Conservation (phyloP, 2,113 vertebrate genomes). For the Lichenostomus cassidix region DNA sequence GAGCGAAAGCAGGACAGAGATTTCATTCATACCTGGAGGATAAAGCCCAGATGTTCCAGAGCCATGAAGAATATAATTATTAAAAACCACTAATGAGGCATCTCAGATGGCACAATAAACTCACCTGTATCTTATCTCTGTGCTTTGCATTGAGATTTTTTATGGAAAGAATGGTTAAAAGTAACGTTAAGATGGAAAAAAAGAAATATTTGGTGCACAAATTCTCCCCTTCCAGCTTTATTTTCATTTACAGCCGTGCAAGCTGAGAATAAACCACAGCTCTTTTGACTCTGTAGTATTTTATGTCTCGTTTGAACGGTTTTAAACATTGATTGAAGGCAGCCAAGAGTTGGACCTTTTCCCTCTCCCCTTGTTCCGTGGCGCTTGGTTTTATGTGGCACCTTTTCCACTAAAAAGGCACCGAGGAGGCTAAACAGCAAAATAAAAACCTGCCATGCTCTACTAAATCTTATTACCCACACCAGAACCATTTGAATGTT, state of each 20-base stretch:
- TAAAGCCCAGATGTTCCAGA: not conserved
- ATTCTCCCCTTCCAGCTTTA: not conserved
- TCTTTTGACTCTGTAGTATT: not conserved
- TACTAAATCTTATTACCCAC: slow-evolving; percentile 36
- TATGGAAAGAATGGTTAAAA: not conserved
- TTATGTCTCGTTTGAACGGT: not conserved
- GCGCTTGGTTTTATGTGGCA: not conserved
- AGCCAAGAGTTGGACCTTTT: not conserved
- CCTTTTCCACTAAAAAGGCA: not conserved
- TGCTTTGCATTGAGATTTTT: not conserved
- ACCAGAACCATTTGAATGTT: not conserved
- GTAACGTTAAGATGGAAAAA: not conserved
- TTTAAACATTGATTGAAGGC: not conserved
- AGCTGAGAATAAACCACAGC: not conserved
- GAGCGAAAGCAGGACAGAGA: not conserved
- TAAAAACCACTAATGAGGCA: not conserved
- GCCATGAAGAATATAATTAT: not conserved
- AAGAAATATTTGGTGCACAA: not conserved
- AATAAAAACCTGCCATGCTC: slow-evolving; percentile 30
- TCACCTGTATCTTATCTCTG: not conserved
- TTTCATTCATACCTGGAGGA: not conserved
- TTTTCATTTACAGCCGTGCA: not conserved
- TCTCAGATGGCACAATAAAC: not conserved
- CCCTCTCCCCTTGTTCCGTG: not conserved
- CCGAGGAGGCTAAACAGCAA: not conserved